A percentile compares a stretch with the other conserved stretches of the same genome.
phyloP scores from a whole-genome alignment of 2,888 invertebrate genomes.

The Brachyptera putata region DNA sequence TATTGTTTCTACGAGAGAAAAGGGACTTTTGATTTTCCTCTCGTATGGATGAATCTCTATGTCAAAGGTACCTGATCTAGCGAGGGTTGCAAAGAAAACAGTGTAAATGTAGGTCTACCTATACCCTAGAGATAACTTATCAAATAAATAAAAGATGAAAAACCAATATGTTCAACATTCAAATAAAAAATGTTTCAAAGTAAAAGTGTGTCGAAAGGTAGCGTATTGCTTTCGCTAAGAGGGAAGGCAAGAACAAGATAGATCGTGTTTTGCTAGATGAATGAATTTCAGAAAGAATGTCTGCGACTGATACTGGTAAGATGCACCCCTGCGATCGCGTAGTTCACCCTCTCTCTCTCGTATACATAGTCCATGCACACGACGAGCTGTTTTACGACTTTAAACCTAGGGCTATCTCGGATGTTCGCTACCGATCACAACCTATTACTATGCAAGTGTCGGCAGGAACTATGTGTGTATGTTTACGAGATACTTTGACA shows the following conservation, averaged over 20 bases:
- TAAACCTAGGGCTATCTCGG: background rate
- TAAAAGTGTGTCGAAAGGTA: background rate
- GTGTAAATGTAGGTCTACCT: no score
- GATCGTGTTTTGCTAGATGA: background rate
- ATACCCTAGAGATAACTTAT: no score
- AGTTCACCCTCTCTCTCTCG: background rate
- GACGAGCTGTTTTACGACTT: conserved; percentile 1
- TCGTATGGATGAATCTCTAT: no score
- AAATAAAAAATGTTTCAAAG: background rate
- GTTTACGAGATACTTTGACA: conserved; percentile 25
- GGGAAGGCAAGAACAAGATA: background rate
- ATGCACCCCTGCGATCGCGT: background rate
- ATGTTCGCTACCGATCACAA: background rate
- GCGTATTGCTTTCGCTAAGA: background rate
- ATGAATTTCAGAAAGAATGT: background rate
- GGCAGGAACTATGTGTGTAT: background rate
- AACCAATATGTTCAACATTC: background rate
- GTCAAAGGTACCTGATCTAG: no score
- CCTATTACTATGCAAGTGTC: background rate
- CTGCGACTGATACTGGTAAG: background rate
- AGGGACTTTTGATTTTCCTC: no score
- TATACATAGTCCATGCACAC: no score
- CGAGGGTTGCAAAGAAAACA: no score
- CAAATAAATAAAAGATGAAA: no score
- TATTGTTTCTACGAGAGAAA: no score